Conservation (phyloP, 1,140 invertebrate species). For the Xylocopa sonorina region DNA sequence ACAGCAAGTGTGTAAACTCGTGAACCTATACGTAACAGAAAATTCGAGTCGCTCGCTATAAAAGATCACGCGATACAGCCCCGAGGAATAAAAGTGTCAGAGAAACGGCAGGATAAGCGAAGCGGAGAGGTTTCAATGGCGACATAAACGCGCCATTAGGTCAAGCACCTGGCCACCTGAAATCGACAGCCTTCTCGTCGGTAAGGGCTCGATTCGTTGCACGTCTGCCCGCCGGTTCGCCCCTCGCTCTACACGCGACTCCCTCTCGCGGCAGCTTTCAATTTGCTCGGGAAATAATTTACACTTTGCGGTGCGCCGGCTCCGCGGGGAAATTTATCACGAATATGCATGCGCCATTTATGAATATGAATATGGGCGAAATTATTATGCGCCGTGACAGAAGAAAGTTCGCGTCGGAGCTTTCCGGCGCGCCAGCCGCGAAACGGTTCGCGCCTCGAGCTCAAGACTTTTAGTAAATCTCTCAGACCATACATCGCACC, state of each 20-base stretch:
- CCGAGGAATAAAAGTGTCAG: background rate
- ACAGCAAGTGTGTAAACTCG: too few species aligned
- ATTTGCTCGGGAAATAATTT: conserved; percentile 64
- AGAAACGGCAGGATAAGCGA: background rate
- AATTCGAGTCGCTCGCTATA: too few species aligned
- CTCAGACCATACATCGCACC: too few species aligned
- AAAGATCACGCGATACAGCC: too few species aligned
- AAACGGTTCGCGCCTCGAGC: background rate
- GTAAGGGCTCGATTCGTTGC: background rate
- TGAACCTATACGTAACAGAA: too few species aligned
- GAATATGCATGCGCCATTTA: conserved; percentile 66
- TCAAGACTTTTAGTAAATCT: background rate
- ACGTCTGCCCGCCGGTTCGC: conserved; percentile 14
- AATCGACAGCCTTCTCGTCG: conserved; percentile 20
- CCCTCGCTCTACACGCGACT: conserved; percentile 4
- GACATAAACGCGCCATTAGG: background rate
- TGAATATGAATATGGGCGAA: conserved; percentile 65
- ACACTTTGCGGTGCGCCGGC: conserved; percentile 50
- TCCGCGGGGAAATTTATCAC: conserved; percentile 60
- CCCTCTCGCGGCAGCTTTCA: conserved; percentile 54
- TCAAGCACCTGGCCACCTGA: conserved; percentile 4
- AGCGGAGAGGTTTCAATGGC: background rate
- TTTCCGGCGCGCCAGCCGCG: background rate
- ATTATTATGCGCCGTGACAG: conserved; percentile 56
- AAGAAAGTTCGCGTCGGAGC: conserved; percentile 46